These are phyloP conservation scores for Gila robusta DNA, from an alignment of 2,797 vertebrate species.

Conservation along the genomic window DNA sequence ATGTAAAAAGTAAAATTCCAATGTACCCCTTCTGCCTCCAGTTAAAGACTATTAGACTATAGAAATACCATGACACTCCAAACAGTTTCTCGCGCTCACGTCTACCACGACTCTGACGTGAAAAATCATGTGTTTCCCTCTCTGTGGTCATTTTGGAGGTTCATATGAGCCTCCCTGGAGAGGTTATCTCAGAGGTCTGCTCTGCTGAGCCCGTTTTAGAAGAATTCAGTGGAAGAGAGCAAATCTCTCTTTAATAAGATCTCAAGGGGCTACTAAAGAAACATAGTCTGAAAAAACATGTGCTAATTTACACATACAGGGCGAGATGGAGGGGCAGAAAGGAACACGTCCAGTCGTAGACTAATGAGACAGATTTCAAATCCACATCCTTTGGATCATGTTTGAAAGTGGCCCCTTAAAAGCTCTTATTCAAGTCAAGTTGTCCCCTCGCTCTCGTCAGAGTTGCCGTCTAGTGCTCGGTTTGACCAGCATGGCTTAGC, in stretches of 20 bases:
- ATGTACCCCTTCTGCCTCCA: neutral
- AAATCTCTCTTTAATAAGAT: slow-evolving; percentile 78
- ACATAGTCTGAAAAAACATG: slow-evolving; percentile 61
- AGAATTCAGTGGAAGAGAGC: slow-evolving; percentile 67
- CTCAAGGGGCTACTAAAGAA: slow-evolving; percentile 70
- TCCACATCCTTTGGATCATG: slow-evolving; percentile 19
- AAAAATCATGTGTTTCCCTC: slow-evolving; percentile 15
- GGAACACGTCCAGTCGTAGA: slow-evolving; percentile 1
- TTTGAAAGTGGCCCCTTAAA: slow-evolving; percentile 15
- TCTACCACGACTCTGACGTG: slow-evolving; percentile 6
- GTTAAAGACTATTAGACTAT: neutral
- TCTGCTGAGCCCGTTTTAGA: slow-evolving; percentile 45
- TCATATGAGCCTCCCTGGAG: slow-evolving; percentile 24
- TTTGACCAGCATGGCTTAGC: neutral
- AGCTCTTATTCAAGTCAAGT: slow-evolving; percentile 3
- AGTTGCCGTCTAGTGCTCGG: neutral
- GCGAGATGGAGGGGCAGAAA: neutral
- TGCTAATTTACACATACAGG: slow-evolving; percentile 40
- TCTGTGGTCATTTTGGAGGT: slow-evolving; percentile 30
- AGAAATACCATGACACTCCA: slow-evolving; percentile 9
- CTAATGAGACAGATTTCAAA: slow-evolving; percentile 16
- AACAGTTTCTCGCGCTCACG: slow-evolving; percentile 7
- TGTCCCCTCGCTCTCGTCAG: neutral
- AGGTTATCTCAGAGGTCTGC: slow-evolving; percentile 27
- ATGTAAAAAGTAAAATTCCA: slow-evolving; percentile 2